Evolutionary conservation across 2,113 vertebrate species (phyloP).

Genomic region (Anseranas semipalmata): DNA sequence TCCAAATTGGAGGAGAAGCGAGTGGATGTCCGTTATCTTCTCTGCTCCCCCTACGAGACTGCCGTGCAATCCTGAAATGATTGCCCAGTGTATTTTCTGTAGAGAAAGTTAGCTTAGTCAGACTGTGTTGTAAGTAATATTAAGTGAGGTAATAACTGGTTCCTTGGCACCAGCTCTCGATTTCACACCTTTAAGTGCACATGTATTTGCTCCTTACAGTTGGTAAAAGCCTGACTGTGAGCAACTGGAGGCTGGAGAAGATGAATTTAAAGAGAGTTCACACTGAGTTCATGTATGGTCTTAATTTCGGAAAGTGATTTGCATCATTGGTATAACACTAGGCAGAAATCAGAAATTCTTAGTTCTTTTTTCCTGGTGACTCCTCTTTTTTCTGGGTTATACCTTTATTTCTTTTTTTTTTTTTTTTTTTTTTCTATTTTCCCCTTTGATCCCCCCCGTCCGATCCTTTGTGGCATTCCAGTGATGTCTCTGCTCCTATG

Average conservation of each 20-base stretch:
- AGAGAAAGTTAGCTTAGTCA: not conserved
- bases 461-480: not conserved
- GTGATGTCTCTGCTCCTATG: fast-evolving
- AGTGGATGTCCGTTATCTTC: not conserved
- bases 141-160: not conserved
- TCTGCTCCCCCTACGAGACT: not conserved
- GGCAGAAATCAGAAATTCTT: not conserved
- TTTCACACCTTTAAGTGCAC: conserved; percentile 10
- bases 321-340: fast-evolving
- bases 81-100: not conserved
- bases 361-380: not conserved
- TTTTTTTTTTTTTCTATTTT: not conserved
- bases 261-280: not conserved
- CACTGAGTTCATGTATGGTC: not conserved
- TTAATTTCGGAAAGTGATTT: not conserved
- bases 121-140: not conserved
- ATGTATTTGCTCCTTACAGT: not conserved
- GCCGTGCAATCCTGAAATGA: not conserved
- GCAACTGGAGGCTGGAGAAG: not conserved
- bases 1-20: not conserved
- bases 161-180: not conserved
- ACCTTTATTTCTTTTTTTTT: not conserved
- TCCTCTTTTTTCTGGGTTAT: not conserved
- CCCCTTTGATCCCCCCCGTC: not conserved
- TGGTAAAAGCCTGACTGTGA: not conserved